A percentile compares a stretch with the other conserved stretches of the same genome.
phyloP scores from a whole-genome alignment of 1,140 invertebrate species.

The Gonatopus flavifemur region DNA sequence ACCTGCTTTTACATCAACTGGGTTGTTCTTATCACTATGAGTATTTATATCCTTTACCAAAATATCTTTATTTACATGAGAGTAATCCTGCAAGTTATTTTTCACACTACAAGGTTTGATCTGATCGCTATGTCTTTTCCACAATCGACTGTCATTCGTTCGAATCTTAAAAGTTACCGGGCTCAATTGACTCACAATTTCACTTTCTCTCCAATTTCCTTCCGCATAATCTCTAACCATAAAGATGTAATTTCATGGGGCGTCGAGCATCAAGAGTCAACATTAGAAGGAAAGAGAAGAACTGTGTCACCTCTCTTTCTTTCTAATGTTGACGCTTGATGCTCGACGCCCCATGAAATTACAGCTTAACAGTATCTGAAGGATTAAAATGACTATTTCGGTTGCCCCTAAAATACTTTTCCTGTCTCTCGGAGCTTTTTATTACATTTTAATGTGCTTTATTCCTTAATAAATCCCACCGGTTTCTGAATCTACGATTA shows the following conservation, averaged over 20 bases:
- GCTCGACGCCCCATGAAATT: no score
- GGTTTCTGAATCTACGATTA: conserved; percentile 11
- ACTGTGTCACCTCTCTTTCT: no score
- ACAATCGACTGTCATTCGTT: conserved; percentile 16
- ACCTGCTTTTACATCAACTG: no score
- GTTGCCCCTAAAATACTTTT: conserved; percentile 20
- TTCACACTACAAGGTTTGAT: conserved; percentile 9
- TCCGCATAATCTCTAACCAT: conserved; percentile 25
- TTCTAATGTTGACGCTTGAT: no score
- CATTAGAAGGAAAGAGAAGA: no score
- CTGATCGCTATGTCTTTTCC: conserved; percentile 29
- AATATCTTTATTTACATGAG: no score
- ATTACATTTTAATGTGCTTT: conserved; percentile 8
- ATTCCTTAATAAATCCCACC: conserved; percentile 16
- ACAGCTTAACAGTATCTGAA: no score
- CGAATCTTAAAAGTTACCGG: conserved; percentile 21
- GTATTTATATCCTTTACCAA: no score
- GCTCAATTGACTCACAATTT: conserved; percentile 13
- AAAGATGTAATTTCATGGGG: conserved; percentile 5
- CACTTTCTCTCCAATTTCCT: conserved; percentile 21
- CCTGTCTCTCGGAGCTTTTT: conserved; percentile 14
- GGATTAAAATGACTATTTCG: conserved; percentile 14
- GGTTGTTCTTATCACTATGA: no score
- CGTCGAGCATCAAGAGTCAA: no score
- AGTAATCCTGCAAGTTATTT: no score